phyloP scores from a whole-genome alignment of 2,797 vertebrate species.

The Sus cebifrons region DNA sequence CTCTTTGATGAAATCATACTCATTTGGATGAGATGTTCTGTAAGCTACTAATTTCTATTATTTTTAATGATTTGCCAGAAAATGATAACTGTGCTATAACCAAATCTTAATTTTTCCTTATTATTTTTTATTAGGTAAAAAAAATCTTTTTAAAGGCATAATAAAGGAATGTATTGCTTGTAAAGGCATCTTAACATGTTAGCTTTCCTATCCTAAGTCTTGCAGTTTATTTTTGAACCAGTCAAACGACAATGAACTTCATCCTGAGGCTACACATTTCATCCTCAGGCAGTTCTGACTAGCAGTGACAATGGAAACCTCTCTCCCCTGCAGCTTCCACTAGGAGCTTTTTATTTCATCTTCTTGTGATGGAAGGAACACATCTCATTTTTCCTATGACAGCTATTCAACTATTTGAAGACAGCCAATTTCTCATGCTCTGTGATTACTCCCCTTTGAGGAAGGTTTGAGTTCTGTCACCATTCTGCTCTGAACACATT shows the following conservation, averaged over 20 bases:
- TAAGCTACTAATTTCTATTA: slow-evolving; percentile 22
- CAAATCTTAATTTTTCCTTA: slow-evolving; percentile 24
- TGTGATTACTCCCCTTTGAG: neutral
- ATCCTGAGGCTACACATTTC: neutral
- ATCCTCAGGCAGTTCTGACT: neutral
- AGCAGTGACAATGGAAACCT: neutral
- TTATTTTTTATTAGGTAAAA: slow-evolving; percentile 21
- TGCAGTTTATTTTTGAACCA: neutral
- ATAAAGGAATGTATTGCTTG: neutral
- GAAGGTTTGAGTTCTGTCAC: neutral
- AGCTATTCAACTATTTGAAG: slow-evolving; percentile 9
- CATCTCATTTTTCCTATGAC: neutral
- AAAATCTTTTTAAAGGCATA: slow-evolving; percentile 39
- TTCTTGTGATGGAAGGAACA: neutral
- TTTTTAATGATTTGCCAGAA: neutral
- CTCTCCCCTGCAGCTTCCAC: neutral
- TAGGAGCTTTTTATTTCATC: neutral
- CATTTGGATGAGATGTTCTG: neutral
- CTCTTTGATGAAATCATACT: neutral
- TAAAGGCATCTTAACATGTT: neutral
- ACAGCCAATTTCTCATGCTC: neutral
- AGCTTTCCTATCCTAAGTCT: neutral
- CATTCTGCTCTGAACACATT: neutral
- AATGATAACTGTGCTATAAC: neutral
- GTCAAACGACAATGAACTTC: neutral